These are phyloP conservation scores for Lytechinus pictus DNA, from an alignment of 35 echinoderm and acorn worm genomes.

Conservation along the genomic window DNA sequence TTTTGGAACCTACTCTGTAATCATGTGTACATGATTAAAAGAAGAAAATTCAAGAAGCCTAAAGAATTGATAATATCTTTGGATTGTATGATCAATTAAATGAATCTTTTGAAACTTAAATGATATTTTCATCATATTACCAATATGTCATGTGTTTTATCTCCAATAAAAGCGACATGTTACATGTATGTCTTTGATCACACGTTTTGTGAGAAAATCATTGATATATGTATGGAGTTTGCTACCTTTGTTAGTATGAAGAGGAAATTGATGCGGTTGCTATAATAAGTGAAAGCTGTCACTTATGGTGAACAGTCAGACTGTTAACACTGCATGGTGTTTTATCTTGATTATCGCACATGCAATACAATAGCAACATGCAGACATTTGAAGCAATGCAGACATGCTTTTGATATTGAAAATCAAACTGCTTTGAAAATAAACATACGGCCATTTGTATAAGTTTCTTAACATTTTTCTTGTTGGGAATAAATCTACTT, in stretches of 20 bases:
- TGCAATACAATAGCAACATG: not conserved
- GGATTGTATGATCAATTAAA: not conserved
- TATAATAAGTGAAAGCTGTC: not conserved
- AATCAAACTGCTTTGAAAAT: not conserved
- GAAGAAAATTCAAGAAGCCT: not conserved
- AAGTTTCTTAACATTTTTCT: not conserved
- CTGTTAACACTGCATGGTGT: not conserved
- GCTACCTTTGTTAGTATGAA: not conserved
- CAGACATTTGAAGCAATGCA: not conserved
- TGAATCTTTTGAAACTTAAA: not conserved
- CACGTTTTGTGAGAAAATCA: too few species aligned
- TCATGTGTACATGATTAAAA: not conserved
- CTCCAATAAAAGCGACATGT: not conserved
- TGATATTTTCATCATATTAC: not conserved
- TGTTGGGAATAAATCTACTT: not conserved
- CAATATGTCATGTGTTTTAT: not conserved
- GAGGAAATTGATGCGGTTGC: not conserved
- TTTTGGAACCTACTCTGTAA: not conserved
- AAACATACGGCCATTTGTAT: not conserved
- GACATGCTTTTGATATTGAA: not conserved
- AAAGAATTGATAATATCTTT: not conserved
- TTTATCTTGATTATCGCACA: not conserved
- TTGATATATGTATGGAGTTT: not conserved
- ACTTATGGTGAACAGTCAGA: not conserved
- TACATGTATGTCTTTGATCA: not conserved